phyloP scores from a whole-genome alignment of 2,888 invertebrate genomes.

The Tryphoninae sp. region DNA sequence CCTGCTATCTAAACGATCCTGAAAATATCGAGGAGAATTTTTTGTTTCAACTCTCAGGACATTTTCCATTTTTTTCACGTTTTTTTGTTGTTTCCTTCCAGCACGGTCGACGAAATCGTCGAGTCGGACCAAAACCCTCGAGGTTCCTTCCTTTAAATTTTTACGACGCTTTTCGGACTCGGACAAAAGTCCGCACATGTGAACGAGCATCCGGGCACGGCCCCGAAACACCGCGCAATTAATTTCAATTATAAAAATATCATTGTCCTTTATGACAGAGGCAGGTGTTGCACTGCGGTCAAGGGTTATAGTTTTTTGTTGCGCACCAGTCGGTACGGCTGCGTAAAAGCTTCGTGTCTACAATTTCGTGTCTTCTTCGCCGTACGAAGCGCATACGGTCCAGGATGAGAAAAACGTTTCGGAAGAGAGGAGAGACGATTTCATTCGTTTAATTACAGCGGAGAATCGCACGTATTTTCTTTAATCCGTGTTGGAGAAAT shows the following conservation, averaged over 20 bases:
- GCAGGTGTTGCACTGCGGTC: constrained; percentile 78
- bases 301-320: constrained; percentile 75
- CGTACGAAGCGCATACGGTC: constrained; percentile 14
- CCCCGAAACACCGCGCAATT: constrained; percentile 74
- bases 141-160: constrained; percentile 52
- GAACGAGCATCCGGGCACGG: constrained; percentile 52
- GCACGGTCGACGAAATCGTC: constrained; percentile 14
- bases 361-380: constrained; percentile 56
- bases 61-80: constrained; percentile 9
- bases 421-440: too few relatives aligned
- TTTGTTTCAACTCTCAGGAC: constrained; percentile 2
- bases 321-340: constrained; percentile 3
- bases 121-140: constrained; percentile 4
- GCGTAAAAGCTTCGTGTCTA: constrained; percentile 55
- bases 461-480: constrained; percentile 28
- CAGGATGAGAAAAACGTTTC: constrained; percentile 52
- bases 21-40: constrained; percentile 25
- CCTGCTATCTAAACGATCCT: constrained; percentile 39
- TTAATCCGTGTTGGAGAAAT: background rate
- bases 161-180: constrained; percentile 61
- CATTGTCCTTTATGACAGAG: constrained; percentile 78
- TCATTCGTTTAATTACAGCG: constrained; percentile 35
- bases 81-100: background rate
- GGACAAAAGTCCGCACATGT: constrained; percentile 36
- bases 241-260: constrained; percentile 82